Conservation (phyloP, 2,797 vertebrate genomes). For the Diceros bicornis region DNA sequence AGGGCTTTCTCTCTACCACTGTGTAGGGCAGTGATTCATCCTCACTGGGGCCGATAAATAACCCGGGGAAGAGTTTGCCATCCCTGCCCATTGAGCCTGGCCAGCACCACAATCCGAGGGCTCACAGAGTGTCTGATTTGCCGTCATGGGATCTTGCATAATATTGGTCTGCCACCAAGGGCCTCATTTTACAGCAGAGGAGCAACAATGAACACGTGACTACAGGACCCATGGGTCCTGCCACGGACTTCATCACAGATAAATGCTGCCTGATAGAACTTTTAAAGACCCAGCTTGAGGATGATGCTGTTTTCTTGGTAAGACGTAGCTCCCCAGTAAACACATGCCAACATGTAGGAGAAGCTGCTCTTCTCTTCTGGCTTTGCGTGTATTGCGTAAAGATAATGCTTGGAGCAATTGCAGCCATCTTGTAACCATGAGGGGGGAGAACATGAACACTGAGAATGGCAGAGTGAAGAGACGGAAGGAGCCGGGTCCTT, state of each 20-base stretch:
- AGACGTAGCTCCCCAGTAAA: not conserved
- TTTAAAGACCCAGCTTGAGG: not conserved
- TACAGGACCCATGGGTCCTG: not conserved
- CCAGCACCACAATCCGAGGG: not conserved
- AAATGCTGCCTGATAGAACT: not conserved
- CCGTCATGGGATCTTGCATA: not conserved
- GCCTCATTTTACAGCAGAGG: not conserved
- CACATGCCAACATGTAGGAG: not conserved
- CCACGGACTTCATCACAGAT: not conserved
- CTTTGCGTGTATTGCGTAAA: not conserved
- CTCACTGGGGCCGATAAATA: not conserved
- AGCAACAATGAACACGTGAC: not conserved
- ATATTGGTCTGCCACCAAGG: not conserved
- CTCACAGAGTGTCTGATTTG: not conserved
- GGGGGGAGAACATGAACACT: not conserved
- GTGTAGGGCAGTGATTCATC: not conserved
- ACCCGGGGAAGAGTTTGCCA: not conserved
- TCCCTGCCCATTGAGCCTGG: not conserved
- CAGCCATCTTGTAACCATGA: not conserved
- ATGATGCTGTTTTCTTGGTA: not conserved
- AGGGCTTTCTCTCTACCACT: not conserved
- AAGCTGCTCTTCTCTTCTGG: not conserved
- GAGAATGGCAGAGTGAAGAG: not conserved
- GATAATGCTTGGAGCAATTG: not conserved
- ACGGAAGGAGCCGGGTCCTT: not conserved